Evolutionary conservation across 2,113 vertebrate genomes (phyloP).

Genomic region (Rynchops niger): DNA sequence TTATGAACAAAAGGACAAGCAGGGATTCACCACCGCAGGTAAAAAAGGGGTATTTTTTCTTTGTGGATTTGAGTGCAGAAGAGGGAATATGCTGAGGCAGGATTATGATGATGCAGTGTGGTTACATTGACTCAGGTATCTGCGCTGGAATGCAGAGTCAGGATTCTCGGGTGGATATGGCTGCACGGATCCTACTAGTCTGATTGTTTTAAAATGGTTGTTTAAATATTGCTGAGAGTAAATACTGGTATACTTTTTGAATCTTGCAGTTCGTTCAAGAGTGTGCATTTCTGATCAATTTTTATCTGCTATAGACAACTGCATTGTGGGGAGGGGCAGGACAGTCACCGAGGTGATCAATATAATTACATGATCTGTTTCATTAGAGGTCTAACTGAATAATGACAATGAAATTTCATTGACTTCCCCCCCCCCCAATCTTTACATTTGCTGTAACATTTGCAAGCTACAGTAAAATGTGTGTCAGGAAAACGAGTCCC

Average conservation of each 20-base stretch:
- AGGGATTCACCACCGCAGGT: conserved; percentile 69
- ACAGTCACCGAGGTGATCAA: neutral
- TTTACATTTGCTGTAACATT: neutral
- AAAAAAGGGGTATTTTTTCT: conserved; percentile 59
- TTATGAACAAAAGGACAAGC: conserved; percentile 50
- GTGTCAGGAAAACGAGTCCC: neutral
- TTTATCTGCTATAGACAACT: conserved; percentile 22
- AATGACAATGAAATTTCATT: conserved; percentile 8
- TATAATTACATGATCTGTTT: conserved; percentile 38
- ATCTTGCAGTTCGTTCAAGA: neutral
- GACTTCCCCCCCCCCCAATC: too few species aligned
- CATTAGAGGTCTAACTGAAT: conserved; percentile 1
- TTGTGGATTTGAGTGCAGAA: conserved; percentile 14
- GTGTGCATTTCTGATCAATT: neutral
- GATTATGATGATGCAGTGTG: conserved; percentile 36
- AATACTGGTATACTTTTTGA: neutral
- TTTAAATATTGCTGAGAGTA: neutral
- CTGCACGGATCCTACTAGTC: neutral
- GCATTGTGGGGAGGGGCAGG: conserved; percentile 63
- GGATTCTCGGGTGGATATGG: conserved; percentile 17
- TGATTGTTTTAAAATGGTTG: neutral
- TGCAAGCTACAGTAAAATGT: neutral
- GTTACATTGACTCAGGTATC: conserved; percentile 32
- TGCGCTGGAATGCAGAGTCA: conserved; percentile 37
- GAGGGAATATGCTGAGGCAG: conserved; percentile 57